Conservation (phyloP, 2,113 vertebrate genomes). For the Charadrius vociferus region DNA sequence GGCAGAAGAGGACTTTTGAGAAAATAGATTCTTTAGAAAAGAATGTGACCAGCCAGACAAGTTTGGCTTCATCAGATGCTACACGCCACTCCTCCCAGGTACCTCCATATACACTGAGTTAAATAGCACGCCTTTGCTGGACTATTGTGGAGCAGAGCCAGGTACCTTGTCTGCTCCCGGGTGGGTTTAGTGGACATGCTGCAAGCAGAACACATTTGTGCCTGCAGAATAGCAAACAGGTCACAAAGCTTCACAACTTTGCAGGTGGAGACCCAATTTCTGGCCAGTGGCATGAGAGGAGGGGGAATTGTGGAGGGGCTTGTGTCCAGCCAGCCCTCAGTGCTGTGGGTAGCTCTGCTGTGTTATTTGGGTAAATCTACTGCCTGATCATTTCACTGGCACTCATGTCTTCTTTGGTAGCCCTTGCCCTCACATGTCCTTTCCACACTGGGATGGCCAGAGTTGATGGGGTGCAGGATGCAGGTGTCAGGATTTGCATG, state of each 20-base stretch:
- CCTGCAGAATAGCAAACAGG: background rate
- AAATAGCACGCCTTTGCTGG: rapidly evolving
- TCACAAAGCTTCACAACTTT: background rate
- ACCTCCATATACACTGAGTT: background rate
- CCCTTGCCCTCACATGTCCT: rapidly evolving
- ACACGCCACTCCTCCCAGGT: conserved; percentile 80
- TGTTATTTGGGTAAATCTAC: background rate
- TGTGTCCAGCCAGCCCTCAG: background rate
- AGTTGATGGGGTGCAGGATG: background rate
- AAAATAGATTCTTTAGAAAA: conserved; percentile 90
- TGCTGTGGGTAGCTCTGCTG: background rate
- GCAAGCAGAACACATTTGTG: rapidly evolving
- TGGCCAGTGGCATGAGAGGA: background rate
- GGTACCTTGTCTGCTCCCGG: background rate
- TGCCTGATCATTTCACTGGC: background rate
- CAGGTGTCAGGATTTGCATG: background rate
- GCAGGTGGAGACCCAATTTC: background rate
- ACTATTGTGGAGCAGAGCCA: rapidly evolving
- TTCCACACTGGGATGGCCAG: background rate
- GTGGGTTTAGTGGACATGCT: background rate
- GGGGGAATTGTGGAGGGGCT: background rate
- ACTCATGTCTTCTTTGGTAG: background rate
- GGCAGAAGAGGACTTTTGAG: conserved; percentile 90
- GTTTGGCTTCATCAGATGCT: conserved; percentile 77
- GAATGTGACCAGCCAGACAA: conserved; percentile 79